phyloP scores from a whole-genome alignment of 2,113 vertebrate species.

The Carassius auratus region DNA sequence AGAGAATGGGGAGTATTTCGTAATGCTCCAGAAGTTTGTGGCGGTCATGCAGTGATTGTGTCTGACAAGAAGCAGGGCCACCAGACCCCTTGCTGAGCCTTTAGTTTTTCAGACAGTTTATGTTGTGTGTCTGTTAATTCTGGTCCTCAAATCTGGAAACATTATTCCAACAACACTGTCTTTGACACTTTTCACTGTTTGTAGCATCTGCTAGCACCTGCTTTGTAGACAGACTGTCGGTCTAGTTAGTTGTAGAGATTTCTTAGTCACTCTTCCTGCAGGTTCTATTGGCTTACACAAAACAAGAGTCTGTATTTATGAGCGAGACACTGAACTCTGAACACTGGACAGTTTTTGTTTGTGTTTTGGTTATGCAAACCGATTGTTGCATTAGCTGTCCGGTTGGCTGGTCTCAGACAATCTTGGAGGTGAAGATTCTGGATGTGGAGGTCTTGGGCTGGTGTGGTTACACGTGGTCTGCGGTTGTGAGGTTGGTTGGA shows the following conservation, averaged over 20 bases:
- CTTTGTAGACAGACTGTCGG: neutral
- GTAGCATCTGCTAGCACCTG: neutral
- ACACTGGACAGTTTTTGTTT: too few relatives aligned
- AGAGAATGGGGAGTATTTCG: constrained; percentile 20
- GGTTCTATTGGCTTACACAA: neutral
- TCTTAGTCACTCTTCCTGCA: neutral
- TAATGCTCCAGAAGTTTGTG: neutral
- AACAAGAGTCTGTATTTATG: neutral
- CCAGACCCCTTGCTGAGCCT: constrained; percentile 7
- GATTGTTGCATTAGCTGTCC: too few relatives aligned
- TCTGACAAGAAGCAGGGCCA: constrained; percentile 19
- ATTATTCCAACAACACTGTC: neutral
- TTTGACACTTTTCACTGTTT: neutral
- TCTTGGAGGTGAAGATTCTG: too few relatives aligned
- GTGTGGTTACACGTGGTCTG: too few relatives aligned
- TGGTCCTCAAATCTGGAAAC: neutral
- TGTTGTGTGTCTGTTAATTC: neutral
- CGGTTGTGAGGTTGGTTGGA: too few relatives aligned
- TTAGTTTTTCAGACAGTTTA: neutral
- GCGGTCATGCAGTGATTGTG: neutral
- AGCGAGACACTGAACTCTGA: neutral
- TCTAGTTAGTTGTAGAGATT: neutral
- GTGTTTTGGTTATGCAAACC: too few relatives aligned
- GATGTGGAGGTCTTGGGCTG: too few relatives aligned
- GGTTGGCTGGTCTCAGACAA: too few relatives aligned